Base-by-base conservation (phyloP, 2,888 invertebrate genomes). In the Pseudolycoriella hygida region DNA sequence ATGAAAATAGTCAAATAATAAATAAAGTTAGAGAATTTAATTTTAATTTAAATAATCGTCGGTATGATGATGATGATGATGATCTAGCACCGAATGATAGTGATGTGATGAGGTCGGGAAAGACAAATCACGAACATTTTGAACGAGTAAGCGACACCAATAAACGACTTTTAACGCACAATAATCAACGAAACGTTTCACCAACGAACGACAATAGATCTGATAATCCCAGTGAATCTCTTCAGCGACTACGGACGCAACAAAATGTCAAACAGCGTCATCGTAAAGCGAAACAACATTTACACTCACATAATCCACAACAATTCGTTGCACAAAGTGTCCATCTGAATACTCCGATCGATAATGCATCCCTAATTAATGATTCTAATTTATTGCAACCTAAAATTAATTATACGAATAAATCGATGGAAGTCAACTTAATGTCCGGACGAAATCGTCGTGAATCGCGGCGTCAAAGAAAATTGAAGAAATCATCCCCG, bases 1-100 rank as follows among this genome's bases (percentile, higher is more conserved):
- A 18, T 39, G 39, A 40, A 30, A 45, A 20, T 41, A 45, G 40
- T 55, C 59, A 60, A 61, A 62, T 61, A 62, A 31, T 31, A 12
- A 43, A 47, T 31, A 19, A 41, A 19, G 6, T 18, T 41, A 41
- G 12, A 19, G 30, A 43, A 17, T 5, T 18, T 18, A 39, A 39
- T 39, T 39, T 17, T 14, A 19, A 44, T 31, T 18, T 14, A 19
- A 38, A 12, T 43, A 37, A 17, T 20, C 11, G 30, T 17, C 17
- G 19, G 17, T 40, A 19, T 40, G 37, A 17, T 31, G 32, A 34
- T 20, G 40, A 20, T 42, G 14, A 31, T 45, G 32, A 34, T 25
- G 4, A 25, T 25, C 25, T 25, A 25, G 25, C 25, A 25, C 25
- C 25, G 30, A 40, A 39, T 39, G 38, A 46, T 20, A 20, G 18